phyloP scores from a whole-genome alignment of 2,888 invertebrate genomes.

The Calameuta pallipes region DNA sequence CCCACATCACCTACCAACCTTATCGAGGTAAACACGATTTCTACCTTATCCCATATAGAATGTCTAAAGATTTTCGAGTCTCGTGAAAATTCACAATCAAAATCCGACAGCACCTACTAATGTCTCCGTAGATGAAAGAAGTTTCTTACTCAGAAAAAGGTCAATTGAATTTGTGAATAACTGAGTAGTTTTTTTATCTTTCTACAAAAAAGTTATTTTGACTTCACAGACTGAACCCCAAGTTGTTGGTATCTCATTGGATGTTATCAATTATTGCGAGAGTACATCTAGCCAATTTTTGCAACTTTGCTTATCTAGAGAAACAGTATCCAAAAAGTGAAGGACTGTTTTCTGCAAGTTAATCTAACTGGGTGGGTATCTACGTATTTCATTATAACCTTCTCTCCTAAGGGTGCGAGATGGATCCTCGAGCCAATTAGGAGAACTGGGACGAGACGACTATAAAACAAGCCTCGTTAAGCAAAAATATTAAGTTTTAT shows the following conservation, averaged over 20 bases:
- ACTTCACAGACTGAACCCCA: neutral
- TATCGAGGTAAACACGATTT: neutral
- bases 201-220: neutral
- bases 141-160: neutral
- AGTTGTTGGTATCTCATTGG: neutral
- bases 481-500: conserved; percentile 60
- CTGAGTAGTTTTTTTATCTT: neutral
- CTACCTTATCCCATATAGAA: neutral
- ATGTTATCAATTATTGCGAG: neutral
- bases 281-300: neutral
- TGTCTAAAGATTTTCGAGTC: neutral
- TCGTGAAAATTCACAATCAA: neutral
- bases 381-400: neutral
- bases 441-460: conserved; percentile 44
- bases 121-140: neutral
- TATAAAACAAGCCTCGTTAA: conserved; percentile 57
- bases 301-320: neutral
- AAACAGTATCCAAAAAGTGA: neutral
- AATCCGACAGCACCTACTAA: neutral
- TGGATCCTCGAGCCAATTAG: conserved; percentile 49
- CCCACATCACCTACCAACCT: neutral
- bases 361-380: neutral
- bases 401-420: conserved; percentile 14
- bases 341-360: neutral
- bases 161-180: neutral